Conservation (phyloP, 2,888 invertebrate genomes). For the Coelinius sp. region DNA sequence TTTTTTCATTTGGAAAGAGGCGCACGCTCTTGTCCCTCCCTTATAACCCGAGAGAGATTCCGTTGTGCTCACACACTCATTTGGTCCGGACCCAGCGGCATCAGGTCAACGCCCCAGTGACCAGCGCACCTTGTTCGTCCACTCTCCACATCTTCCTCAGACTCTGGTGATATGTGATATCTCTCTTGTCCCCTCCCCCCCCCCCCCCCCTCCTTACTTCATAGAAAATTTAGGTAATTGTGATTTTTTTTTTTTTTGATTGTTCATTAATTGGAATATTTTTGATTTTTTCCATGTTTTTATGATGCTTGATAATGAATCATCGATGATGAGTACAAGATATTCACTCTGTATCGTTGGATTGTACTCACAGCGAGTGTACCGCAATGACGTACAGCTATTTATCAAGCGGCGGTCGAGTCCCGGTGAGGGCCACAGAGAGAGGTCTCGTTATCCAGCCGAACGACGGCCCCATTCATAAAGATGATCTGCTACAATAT, state of each 20-base stretch:
- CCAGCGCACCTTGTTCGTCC: conserved; percentile 65
- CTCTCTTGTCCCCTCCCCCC: neutral
- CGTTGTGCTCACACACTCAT: conserved; percentile 59
- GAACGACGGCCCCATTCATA: conserved; percentile 39
- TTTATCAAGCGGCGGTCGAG: conserved; percentile 28
- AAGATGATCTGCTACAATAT: conserved; percentile 38
- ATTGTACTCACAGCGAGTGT: conserved; percentile 31
- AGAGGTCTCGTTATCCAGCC: conserved; percentile 33
- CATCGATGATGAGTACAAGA: neutral
- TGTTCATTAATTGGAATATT: neutral
- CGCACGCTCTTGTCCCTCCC: conserved; percentile 36
- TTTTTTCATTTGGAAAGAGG: conserved; percentile 6
- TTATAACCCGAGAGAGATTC: conserved; percentile 49
- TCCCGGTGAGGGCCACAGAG: conserved; percentile 20
- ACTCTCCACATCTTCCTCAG: conserved; percentile 26
- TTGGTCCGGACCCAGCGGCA: conserved; percentile 60
- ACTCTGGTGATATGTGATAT: conserved; percentile 12
- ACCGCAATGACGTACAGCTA: conserved; percentile 33
- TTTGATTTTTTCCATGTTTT: neutral
- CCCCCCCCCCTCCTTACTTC: neutral
- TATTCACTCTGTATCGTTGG: neutral
- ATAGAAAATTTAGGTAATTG: neutral
- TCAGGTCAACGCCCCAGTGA: conserved; percentile 70
- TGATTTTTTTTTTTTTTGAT: neutral
- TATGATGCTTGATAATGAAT: neutral